A percentile compares a stretch with the other conserved stretches of the same genome.
Evolutionary conservation across 2,797 vertebrate genomes (phyloP).

Genomic region (Microctenopoma steveboyesi): DNA sequence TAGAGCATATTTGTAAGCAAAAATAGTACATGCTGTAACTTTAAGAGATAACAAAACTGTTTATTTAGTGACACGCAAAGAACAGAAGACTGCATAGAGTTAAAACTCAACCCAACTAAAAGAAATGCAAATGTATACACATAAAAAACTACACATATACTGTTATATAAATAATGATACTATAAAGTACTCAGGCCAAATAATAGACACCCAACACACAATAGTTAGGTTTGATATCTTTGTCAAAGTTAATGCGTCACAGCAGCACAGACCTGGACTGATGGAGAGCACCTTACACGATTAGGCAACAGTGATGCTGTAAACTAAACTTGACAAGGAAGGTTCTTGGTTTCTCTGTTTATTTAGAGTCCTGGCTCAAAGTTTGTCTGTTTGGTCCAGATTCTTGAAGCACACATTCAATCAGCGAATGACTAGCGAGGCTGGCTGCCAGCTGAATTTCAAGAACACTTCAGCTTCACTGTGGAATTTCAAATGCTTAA

Average conservation of each 20-base stretch:
- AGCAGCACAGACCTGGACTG: slow-evolving; percentile 4
- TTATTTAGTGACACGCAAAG: slow-evolving; percentile 28
- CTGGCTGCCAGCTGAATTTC: slow-evolving; percentile 78
- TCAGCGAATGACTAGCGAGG: slow-evolving; percentile 67
- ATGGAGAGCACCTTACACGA: slow-evolving; percentile 17
- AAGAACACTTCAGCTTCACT: slow-evolving; percentile 75
- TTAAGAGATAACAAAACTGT: slow-evolving; percentile 52
- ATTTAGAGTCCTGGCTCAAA: slow-evolving; percentile 74
- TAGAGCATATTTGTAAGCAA: too few relatives aligned
- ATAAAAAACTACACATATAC: neutral
- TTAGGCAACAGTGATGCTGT: slow-evolving; percentile 24
- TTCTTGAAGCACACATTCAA: slow-evolving; percentile 76
- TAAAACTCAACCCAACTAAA: neutral
- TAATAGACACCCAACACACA: neutral
- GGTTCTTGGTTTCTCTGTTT: slow-evolving; percentile 68
- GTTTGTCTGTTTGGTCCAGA: slow-evolving; percentile 70
- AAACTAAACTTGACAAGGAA: slow-evolving; percentile 50
- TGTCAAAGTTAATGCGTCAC: neutral
- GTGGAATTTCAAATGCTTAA: slow-evolving; percentile 70
- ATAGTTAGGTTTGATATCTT: neutral
- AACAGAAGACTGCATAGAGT: neutral
- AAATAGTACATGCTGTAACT: neutral
- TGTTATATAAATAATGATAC: slow-evolving; percentile 1
- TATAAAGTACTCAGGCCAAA: slow-evolving; percentile 1
- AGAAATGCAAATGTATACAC: neutral